A percentile compares a stretch with the other conserved stretches of the same genome.
phyloP scores from a whole-genome alignment of 2,888 invertebrate genomes.

The Tetropium fuscum region DNA sequence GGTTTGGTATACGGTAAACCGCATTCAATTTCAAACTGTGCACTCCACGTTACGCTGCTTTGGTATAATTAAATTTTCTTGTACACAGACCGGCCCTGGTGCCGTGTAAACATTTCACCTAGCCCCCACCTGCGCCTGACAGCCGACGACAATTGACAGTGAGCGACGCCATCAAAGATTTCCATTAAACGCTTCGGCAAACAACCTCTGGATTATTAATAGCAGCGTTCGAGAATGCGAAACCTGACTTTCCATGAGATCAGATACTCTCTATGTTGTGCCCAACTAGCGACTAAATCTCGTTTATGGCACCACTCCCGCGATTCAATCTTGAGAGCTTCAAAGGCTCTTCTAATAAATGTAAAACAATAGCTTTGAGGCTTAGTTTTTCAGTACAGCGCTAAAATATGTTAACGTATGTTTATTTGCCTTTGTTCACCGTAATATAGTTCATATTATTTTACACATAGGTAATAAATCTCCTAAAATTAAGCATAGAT shows the following conservation, averaged over 20 bases:
- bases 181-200: constrained; percentile 59
- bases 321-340: constrained; percentile 20
- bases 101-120: constrained; percentile 48
- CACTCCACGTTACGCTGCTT: constrained; percentile 19
- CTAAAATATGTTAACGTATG: no score
- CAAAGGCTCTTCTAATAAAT: constrained; percentile 21
- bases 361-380: constrained; percentile 11
- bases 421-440: no score
- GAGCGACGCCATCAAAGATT: constrained; percentile 57
- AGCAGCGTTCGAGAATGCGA: constrained; percentile 56
- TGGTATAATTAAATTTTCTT: constrained; percentile 26
- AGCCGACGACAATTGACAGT: constrained; percentile 54
- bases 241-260: constrained; percentile 57
- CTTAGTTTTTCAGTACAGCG: constrained; percentile 10
- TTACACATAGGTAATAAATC: no score
- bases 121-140: constrained; percentile 18
- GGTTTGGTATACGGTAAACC: constrained; percentile 51
- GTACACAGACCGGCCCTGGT: constrained; percentile 28
- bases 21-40: constrained; percentile 54
- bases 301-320: constrained; percentile 27
- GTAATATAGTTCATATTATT: no score
- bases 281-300: constrained; percentile 41
- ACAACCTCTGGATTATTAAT: constrained; percentile 60
- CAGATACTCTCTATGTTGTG: constrained; percentile 50
- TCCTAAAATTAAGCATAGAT: no score